These are phyloP conservation scores for Ooceraea biroi DNA, from an alignment of 1,140 invertebrate species.

Conservation along the genomic window DNA sequence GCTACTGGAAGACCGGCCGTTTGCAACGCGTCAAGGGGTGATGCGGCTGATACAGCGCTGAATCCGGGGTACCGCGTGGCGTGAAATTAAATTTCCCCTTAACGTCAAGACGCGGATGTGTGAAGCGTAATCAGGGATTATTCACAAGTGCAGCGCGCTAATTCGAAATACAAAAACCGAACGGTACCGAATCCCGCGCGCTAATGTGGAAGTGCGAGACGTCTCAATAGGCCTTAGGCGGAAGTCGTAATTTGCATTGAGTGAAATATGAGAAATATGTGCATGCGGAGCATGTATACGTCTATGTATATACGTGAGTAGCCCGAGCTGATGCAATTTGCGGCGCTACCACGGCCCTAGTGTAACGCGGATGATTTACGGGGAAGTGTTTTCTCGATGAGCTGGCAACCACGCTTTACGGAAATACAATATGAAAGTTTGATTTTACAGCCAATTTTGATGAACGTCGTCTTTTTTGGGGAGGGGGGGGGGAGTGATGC, in stretches of 20 bases:
- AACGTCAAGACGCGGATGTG: constrained; percentile 28
- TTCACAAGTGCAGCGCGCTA: constrained; percentile 15
- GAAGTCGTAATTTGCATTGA: constrained; percentile 57
- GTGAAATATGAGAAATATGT: constrained; percentile 32
- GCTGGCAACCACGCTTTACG: neutral
- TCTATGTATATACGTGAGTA: constrained; percentile 14
- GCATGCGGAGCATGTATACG: too few species aligned
- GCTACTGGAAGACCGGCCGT: neutral
- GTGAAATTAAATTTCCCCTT: constrained; percentile 47
- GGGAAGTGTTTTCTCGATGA: neutral
- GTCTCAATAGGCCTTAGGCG: constrained; percentile 40
- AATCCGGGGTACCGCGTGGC: constrained; percentile 20
- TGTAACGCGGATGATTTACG: constrained; percentile 27
- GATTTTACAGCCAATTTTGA: constrained; percentile 9
- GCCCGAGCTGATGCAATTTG: constrained; percentile 49
- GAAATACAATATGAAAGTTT: neutral
- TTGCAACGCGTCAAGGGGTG: constrained; percentile 19
- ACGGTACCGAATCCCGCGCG: constrained; percentile 21
- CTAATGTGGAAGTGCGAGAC: constrained; percentile 35
- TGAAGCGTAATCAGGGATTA: constrained; percentile 54
- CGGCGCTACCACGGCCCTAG: neutral
- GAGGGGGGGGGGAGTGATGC: neutral
- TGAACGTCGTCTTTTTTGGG: neutral
- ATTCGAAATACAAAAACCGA: constrained; percentile 36
- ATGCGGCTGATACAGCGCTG: constrained; percentile 52